Percentiles rank a stretch among this genome's conserved stretches.
phyloP scores from a whole-genome alignment of 1,140 invertebrate genomes.

The Samia ricini region DNA sequence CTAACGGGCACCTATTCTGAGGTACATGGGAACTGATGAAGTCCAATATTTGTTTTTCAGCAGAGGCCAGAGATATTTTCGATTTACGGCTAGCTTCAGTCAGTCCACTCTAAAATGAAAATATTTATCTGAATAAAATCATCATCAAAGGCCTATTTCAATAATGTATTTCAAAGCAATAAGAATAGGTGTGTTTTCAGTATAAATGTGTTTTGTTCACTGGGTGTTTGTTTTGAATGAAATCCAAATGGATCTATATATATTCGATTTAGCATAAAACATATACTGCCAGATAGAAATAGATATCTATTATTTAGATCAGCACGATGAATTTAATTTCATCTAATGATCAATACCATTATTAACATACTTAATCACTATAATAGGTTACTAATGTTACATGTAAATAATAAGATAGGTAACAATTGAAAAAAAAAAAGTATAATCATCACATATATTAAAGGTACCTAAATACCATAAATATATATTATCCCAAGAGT shows the following conservation, averaged over 20 bases:
- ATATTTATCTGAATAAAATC: constrained; percentile 4
- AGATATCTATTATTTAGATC: background rate
- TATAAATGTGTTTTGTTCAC: too few relatives aligned
- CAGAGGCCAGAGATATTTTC: constrained; percentile 80
- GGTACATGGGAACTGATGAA: constrained; percentile 86
- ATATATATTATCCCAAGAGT: too few relatives aligned
- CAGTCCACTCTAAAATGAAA: constrained; percentile 84
- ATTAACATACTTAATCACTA: too few relatives aligned
- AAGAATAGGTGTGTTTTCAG: background rate
- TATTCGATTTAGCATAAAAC: background rate
- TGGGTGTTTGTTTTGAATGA: background rate
- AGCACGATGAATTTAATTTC: too few relatives aligned
- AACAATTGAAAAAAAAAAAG: too few relatives aligned
- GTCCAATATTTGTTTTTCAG: constrained; percentile 84
- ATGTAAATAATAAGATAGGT: too few relatives aligned
- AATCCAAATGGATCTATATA: background rate
- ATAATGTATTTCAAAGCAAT: background rate
- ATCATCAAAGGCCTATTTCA: background rate
- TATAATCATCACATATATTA: too few relatives aligned
- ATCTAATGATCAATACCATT: too few relatives aligned
- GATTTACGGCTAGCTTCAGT: constrained; percentile 84
- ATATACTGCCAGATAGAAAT: background rate
- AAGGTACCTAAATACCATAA: too few relatives aligned
- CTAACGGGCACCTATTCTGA: constrained; percentile 84
- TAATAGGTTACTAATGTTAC: too few relatives aligned